These are phyloP conservation scores for Campoletis sonorensis DNA, from an alignment of 1,140 invertebrate genomes.

Conservation along the genomic window DNA sequence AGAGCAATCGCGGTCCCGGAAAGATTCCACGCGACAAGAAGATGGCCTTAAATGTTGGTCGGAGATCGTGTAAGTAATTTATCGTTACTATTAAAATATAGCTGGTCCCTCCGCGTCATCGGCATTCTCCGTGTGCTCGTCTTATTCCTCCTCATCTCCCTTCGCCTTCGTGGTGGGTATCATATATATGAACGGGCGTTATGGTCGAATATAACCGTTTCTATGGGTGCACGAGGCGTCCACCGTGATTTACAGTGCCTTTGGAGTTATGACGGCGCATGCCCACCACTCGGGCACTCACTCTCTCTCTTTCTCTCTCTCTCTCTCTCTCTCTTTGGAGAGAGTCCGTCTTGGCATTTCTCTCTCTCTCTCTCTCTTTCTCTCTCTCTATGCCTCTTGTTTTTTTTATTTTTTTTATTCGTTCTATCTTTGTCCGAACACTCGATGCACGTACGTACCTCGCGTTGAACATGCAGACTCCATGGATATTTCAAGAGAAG, in stretches of 20 bases:
- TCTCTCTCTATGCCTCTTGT: too few relatives aligned
- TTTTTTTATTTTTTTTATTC: conserved; percentile 29
- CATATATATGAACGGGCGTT: conserved; percentile 58
- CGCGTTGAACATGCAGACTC: conserved; percentile 34
- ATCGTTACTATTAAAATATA: conserved; percentile 75
- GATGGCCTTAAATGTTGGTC: conserved; percentile 53
- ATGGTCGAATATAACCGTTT: conserved; percentile 74
- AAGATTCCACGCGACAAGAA: conserved; percentile 32
- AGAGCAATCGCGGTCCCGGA: neutral
- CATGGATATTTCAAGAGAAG: conserved; percentile 46
- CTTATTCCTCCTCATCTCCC: neutral
- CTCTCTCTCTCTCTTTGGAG: neutral
- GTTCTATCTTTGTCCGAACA: conserved; percentile 46
- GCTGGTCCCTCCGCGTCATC: conserved; percentile 47
- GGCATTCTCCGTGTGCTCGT: conserved; percentile 20
- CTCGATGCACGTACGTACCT: conserved; percentile 36
- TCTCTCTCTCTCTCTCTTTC: conserved; percentile 53
- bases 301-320: conserved; percentile 38
- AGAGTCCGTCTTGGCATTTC: conserved; percentile 4
- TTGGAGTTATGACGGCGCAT: conserved; percentile 70
- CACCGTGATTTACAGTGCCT: conserved; percentile 72
- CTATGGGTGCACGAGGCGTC: conserved; percentile 73
- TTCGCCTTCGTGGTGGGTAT: conserved; percentile 69
- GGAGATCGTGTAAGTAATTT: conserved; percentile 68
- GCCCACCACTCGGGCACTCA: conserved; percentile 59